phyloP scores from a whole-genome alignment of 1,140 invertebrate genomes.

The Drosophila baimaii region DNA sequence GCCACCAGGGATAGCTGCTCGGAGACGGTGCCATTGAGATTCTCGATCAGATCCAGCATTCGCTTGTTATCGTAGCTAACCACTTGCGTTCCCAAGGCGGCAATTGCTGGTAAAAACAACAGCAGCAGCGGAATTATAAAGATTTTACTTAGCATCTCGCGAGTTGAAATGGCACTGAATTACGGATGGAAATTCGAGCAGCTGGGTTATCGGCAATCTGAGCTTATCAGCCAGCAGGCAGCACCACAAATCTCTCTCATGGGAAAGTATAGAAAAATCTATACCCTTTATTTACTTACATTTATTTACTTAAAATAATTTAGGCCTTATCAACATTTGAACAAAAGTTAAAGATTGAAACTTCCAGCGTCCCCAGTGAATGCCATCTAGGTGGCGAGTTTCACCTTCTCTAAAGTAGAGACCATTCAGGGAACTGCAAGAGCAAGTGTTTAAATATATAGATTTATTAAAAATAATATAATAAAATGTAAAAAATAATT shows the following conservation, averaged over 20 bases:
- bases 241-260: constrained; percentile 4
- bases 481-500: background rate
- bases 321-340: background rate
- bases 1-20: constrained; percentile 33
- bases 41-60: constrained; percentile 38
- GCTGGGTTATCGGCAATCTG: constrained; percentile 6
- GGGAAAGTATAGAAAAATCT: background rate
- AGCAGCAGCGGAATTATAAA: constrained; percentile 13
- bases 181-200: background rate
- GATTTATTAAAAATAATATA: too few species aligned
- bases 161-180: constrained; percentile 25
- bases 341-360: background rate
- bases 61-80: constrained; percentile 31
- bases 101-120: background rate
- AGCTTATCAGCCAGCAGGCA: constrained; percentile 28
- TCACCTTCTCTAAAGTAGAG: background rate
- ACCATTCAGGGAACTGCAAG: constrained; percentile 10
- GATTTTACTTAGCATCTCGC: constrained; percentile 14
- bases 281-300: too few species aligned
- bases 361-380: background rate
- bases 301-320: background rate
- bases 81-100: constrained; percentile 36
- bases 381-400: background rate
- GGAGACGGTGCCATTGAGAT: constrained; percentile 19
- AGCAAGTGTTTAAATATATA: background rate